Conservation (phyloP, 2,888 invertebrate genomes). For the Tipula helvola region DNA sequence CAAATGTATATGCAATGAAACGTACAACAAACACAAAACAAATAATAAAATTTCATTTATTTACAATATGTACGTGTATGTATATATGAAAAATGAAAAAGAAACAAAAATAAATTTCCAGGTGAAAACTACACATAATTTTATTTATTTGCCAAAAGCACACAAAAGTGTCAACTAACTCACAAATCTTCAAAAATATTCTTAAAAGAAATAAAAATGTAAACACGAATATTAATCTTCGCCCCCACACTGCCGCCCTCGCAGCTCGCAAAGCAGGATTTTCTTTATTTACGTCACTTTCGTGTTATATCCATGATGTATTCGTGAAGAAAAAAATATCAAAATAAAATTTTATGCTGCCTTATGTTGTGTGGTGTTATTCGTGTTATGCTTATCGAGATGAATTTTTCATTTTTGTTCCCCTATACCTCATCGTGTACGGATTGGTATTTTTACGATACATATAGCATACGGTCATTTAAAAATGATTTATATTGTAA, state of each 20-base stretch:
- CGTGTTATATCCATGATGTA: neutral
- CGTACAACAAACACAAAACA: neutral
- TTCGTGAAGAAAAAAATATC: neutral
- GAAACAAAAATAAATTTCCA: neutral
- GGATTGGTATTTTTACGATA: neutral
- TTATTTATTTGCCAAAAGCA: neutral
- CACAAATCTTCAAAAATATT: neutral
- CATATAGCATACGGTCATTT: neutral
- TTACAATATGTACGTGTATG: neutral
- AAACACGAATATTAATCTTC: neutral
- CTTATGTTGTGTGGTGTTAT: neutral
- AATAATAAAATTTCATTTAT: neutral
- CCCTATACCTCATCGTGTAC: neutral
- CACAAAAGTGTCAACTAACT: neutral
- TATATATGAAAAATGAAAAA: neutral
- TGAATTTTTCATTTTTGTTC: neutral
- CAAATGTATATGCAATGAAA: neutral
- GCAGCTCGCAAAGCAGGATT: neutral
- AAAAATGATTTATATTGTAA: neutral
- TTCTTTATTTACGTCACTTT: neutral
- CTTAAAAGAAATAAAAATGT: neutral
- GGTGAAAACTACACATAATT: slow-evolving; percentile 4
- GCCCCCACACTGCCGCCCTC: neutral
- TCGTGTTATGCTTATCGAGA: neutral
- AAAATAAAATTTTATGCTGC: neutral